A percentile compares a stretch with the other conserved stretches of the same genome.
Evolutionary conservation across 2,113 vertebrate species (phyloP).

Genomic region (Phocoena phocoena): DNA sequence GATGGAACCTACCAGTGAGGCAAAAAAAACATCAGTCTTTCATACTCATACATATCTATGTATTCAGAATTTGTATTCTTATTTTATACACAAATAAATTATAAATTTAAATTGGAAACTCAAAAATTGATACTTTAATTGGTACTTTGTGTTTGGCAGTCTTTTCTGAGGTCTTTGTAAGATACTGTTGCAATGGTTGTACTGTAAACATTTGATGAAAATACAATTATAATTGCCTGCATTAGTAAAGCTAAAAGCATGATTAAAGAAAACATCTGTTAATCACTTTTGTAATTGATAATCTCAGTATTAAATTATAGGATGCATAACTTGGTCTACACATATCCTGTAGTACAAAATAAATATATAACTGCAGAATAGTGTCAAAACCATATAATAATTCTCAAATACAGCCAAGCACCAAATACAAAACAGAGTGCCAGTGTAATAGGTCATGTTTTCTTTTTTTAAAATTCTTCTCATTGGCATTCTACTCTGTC

Average conservation of each 20-base stretch:
- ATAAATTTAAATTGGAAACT: conserved; percentile 24
- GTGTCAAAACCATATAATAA: background rate
- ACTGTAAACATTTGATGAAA: conserved; percentile 9
- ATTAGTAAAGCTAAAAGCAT: conserved; percentile 50
- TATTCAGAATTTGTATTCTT: background rate
- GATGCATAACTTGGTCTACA: background rate
- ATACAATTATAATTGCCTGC: background rate
- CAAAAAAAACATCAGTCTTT: background rate
- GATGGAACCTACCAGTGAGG: background rate
- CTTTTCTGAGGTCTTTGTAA: background rate
- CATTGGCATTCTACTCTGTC: background rate
- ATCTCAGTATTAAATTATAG: conserved; percentile 32
- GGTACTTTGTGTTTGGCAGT: background rate
- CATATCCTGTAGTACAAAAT: background rate
- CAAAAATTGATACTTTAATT: conserved; percentile 11
- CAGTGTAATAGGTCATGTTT: background rate
- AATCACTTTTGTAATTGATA: conserved; percentile 23
- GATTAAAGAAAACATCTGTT: conserved; percentile 10
- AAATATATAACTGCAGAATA: background rate
- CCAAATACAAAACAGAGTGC: background rate
- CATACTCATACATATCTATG: background rate
- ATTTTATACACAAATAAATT: conserved; percentile 16
- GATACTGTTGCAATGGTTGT: background rate
- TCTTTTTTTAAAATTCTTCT: background rate
- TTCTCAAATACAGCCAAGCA: background rate